Evolutionary conservation across 1,140 invertebrate genomes (phyloP), one percentile per base, ranked within the genome.

Genomic region (Ylistrum balloti): DNA sequence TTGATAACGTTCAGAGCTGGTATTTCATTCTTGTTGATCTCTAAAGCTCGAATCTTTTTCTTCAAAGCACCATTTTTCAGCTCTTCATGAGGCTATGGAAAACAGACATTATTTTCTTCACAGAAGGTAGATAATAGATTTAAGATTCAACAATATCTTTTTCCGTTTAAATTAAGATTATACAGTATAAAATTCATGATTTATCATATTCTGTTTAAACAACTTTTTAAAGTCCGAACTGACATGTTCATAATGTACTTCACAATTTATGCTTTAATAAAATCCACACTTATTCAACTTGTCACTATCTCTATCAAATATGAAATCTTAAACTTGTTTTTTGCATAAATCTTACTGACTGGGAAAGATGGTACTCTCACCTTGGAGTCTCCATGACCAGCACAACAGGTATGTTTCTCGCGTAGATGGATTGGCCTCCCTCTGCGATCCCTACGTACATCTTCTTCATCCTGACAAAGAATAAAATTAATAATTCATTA

Each of bases 381-480:
- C 33, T 33, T 41, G 85, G 34, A 28, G 35, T 33, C 32, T 85
- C 33, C 33, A 41, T 33, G 11, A 74, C 28, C 85, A 33, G 32
- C 11, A 86, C 15, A 88, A 9, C 33, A 56, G 11, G 34, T 92
- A 48, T 88, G 88, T 90, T 90, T 92, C 33, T 92, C 91, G 86
- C 90, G 92, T 22, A 93, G 90, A 33, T 90, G 87, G 20, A 94
- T 32, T 41, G 92, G 91, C 20, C 94, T 88, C 33, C 94, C 94
- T 90, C 91, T 91, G 86, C 94, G 90, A 86, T 95, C 94, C 88
- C 91, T 94, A 85, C 94, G 91, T 0, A 94, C 91, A 88, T 94
- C 93, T 91, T 92, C 91, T 86, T 95, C 93, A 89, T 95, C 94
- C 92, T 96, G 89, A 20, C 33, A 88, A 88, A 22, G 91, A 87